Conservation (phyloP, 1,140 invertebrate species). For the Formica exsecta region DNA sequence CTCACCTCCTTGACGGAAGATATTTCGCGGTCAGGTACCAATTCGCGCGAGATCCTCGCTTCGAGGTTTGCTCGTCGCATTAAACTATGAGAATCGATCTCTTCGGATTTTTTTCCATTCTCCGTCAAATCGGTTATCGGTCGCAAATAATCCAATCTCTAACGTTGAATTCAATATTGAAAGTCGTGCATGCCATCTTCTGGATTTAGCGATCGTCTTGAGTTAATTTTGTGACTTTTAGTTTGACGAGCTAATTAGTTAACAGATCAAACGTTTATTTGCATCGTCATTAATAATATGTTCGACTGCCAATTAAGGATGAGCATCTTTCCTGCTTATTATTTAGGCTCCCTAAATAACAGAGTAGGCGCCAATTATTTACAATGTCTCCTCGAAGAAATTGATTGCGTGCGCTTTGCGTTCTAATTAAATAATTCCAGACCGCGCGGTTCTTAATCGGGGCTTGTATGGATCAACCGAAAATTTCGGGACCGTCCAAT, state of each 20-base stretch:
- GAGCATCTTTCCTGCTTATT: no score
- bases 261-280: conserved; percentile 3
- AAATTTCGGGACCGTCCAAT: conserved; percentile 14
- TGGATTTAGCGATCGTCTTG: neutral
- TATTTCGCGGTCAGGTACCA: conserved; percentile 57
- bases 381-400: neutral
- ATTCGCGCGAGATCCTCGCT: conserved; percentile 58
- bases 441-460: neutral
- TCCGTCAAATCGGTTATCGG: conserved; percentile 21
- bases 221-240: neutral
- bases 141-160: neutral
- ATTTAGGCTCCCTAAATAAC: no score
- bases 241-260: conserved; percentile 1
- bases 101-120: neutral
- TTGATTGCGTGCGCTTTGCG: conserved; percentile 15
- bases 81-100: conserved; percentile 6
- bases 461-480: conserved; percentile 7
- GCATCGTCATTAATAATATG: conserved; percentile 16
- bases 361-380: neutral
- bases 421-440: conserved; percentile 48
- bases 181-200: no score
- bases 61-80: neutral
- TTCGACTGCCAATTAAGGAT: neutral
- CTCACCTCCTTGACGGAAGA: conserved; percentile 49
- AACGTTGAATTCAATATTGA: neutral